phyloP scores from a whole-genome alignment of 2,888 invertebrate species.

The Limnephilus auricula region DNA sequence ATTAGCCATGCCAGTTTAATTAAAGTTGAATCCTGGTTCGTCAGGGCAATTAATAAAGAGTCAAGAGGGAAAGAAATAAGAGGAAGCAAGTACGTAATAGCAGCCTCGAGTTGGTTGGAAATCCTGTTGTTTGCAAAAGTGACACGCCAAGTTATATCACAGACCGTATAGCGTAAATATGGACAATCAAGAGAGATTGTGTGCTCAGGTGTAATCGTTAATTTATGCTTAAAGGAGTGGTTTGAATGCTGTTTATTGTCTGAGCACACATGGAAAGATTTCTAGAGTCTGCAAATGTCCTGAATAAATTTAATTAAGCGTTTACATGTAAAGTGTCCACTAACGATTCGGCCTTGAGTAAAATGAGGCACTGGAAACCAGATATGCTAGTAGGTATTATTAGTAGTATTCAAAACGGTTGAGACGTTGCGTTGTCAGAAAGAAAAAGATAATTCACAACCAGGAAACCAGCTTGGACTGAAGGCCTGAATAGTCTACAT shows the following conservation, averaged over 20 bases:
- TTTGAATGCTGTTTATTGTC: conserved; percentile 38
- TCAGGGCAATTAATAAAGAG: background rate
- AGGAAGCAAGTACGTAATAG: background rate
- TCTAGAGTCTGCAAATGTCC: conserved; percentile 30
- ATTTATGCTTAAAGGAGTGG: conserved; percentile 36
- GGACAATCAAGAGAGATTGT: conserved; percentile 13
- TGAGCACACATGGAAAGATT: conserved; percentile 34
- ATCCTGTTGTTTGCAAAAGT: background rate
- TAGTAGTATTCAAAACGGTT: background rate
- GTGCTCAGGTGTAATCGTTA: conserved; percentile 42
- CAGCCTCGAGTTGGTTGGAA: background rate
- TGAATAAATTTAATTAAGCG: conserved; percentile 3
- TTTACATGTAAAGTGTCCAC: background rate
- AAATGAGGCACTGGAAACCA: background rate
- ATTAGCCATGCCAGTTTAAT: background rate
- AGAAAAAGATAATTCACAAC: background rate
- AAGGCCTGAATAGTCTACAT: background rate
- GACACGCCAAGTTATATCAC: background rate
- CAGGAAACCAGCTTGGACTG: background rate
- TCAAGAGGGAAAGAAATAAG: background rate
- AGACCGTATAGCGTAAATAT: background rate
- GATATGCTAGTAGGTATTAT: background rate
- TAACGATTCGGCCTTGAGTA: background rate
- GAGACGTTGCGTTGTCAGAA: background rate
- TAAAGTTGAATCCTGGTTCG: background rate